phyloP scores from a whole-genome alignment of 2,888 invertebrate genomes.

The Sylvicola cinctus region DNA sequence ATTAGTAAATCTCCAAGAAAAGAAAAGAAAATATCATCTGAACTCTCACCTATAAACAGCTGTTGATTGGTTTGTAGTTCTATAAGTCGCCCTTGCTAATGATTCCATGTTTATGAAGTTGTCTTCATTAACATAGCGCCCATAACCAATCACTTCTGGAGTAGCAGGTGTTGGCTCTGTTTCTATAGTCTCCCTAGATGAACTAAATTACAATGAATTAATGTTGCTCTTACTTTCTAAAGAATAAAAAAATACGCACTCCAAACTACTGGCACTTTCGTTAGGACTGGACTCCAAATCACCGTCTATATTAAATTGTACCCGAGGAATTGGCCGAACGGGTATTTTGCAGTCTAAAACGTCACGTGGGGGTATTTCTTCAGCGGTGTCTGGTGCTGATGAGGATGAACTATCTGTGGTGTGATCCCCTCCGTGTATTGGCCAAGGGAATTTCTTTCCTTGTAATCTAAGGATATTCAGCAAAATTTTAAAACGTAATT shows the following conservation, averaged over 20 bases:
- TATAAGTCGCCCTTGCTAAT: slow-evolving; percentile 28
- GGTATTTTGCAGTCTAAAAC: slow-evolving; percentile 1
- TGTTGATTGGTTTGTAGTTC: slow-evolving; percentile 27
- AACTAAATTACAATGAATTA: background rate
- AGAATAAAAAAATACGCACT: slow-evolving; percentile 12
- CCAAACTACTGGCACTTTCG: slow-evolving; percentile 23
- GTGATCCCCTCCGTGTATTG: slow-evolving; percentile 19
- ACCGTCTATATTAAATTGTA: slow-evolving; percentile 22
- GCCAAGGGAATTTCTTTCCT: slow-evolving; percentile 23
- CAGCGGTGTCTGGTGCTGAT: slow-evolving; percentile 20
- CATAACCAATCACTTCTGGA: slow-evolving; percentile 9
- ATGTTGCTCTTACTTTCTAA: background rate
- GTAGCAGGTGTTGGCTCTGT: slow-evolving; percentile 10
- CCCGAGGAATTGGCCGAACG: slow-evolving; percentile 14
- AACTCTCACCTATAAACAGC: slow-evolving; percentile 24
- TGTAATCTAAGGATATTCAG: slow-evolving; percentile 14
- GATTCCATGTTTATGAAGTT: slow-evolving; percentile 32
- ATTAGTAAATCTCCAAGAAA: too few species aligned
- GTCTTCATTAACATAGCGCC: slow-evolving; percentile 14
- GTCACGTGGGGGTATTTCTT: slow-evolving; percentile 6
- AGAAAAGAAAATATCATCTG: background rate
- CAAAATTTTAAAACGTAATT: background rate
- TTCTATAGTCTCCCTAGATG: background rate
- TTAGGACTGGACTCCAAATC: slow-evolving; percentile 15
- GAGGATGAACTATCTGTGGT: slow-evolving; percentile 17